phyloP scores from a whole-genome alignment of 2,797 vertebrate genomes.

The Cynopterus sphinx region DNA sequence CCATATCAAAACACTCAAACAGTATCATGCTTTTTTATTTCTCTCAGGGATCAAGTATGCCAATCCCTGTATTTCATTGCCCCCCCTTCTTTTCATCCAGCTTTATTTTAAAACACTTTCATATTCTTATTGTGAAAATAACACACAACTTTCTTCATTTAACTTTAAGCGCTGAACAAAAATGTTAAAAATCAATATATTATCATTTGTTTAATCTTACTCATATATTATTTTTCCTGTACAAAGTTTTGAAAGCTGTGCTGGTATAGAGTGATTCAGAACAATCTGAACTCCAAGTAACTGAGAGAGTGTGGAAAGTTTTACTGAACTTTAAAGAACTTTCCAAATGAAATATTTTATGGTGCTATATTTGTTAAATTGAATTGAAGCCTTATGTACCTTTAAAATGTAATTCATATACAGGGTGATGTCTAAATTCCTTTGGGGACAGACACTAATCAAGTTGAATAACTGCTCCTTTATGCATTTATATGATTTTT shows the following conservation, averaged over 20 bases:
- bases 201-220: neutral
- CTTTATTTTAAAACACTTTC: slow-evolving; percentile 22
- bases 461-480: slow-evolving; percentile 54
- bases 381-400: neutral
- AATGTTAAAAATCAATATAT: neutral
- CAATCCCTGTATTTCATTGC: neutral
- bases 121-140: neutral
- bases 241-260: neutral
- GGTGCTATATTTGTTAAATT: slow-evolving; percentile 16
- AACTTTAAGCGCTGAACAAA: neutral
- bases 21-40: neutral
- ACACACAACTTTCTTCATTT: neutral
- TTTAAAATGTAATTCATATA: slow-evolving; percentile 55
- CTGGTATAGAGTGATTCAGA: neutral
- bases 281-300: neutral
- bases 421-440: neutral
- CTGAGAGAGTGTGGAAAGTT: neutral
- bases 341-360: slow-evolving; percentile 26
- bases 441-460: slow-evolving; percentile 58
- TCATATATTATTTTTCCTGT: neutral
- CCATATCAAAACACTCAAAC: neutral
- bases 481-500: slow-evolving; percentile 41
- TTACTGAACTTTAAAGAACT: slow-evolving; percentile 22
- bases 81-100: neutral
- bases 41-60: neutral